Conservation (phyloP, 2,888 invertebrate genomes). For the Hypolimnas misippus region DNA sequence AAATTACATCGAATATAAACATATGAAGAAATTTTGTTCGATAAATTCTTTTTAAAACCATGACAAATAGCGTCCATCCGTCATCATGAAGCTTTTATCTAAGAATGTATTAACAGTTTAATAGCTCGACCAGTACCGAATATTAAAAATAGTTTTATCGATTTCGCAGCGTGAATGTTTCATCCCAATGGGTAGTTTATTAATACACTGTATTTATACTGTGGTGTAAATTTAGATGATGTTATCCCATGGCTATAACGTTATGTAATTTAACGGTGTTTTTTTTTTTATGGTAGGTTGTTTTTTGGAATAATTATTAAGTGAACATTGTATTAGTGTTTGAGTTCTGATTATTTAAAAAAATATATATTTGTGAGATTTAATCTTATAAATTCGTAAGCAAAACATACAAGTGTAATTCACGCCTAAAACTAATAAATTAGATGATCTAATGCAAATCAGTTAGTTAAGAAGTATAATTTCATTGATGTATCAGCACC, state of each 20-base stretch:
- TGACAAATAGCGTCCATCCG: slow-evolving; percentile 35
- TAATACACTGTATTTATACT: slow-evolving; percentile 28
- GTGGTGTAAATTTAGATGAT: slow-evolving; percentile 11
- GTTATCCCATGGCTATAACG: not conserved
- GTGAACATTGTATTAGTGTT: too few species aligned
- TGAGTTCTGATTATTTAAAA: too few species aligned
- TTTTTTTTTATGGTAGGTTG: not conserved
- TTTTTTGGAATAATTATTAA: not conserved
- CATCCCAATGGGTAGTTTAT: slow-evolving; percentile 36
- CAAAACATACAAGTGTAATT: too few species aligned
- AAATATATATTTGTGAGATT: too few species aligned
- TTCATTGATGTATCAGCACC: too few species aligned
- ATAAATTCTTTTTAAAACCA: slow-evolving; percentile 10
- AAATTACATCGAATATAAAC: too few species aligned
- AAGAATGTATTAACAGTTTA: slow-evolving; percentile 32
- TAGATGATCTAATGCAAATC: too few species aligned
- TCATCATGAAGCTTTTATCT: slow-evolving; percentile 36
- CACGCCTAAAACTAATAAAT: too few species aligned
- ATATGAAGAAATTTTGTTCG: not conserved
- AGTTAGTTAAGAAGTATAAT: too few species aligned
- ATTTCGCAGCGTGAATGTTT: slow-evolving; percentile 37
- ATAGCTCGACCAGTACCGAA: slow-evolving; percentile 34
- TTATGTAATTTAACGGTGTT: not conserved
- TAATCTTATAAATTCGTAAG: too few species aligned
- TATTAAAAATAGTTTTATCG: slow-evolving; percentile 42